Base-by-base conservation (phyloP, 2,888 invertebrate genomes). In the Drosophila mimica region DNA sequence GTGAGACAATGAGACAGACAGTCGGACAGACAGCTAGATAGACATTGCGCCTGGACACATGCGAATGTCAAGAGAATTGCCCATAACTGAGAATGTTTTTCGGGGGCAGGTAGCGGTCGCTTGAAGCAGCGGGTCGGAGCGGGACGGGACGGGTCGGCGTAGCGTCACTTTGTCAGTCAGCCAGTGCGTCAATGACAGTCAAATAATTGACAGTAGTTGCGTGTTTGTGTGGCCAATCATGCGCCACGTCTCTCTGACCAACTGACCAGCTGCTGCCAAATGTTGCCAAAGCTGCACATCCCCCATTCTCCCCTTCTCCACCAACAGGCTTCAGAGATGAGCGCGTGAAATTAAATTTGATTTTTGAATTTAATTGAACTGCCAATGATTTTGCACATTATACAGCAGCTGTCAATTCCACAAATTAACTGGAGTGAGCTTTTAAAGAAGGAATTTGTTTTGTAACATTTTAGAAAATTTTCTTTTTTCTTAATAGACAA, bases 181-280 rank as follows among this genome's bases (percentile, higher is more conserved):
- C 51, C 90, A 85, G 74, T 89, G 88, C 87, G 85, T 82, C 90
- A 88, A 75, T 90, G 90, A 80, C 87, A 89, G 91, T 89, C 83
- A 88, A 88, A 89, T 88, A 90, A 91, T 91, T 91, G 89, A 91
- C 91, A 91, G 89, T 87, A 91, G 91, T 91, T 91, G 91, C 91
- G 91, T 90, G 90, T 85, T 87, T 90, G 83, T 91, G 90, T 79
- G 89, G 83, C 87, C 89, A 91, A 91, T 88, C 87, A 89, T 81
- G 77, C 68, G 65, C 81, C 81, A 77, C 73, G 65, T 25, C 28
- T 56, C 8, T 9, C 66, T 63, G 53, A 38, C 70, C 69, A 63
- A 62, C 63, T 62, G 67, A 71, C 53, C 82, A 78, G 79, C 79
- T 79, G 82, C 79, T 79, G 64, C 60, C 82, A 61, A 66, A 75